Conservation (phyloP, 2,113 vertebrate genomes). For the Narcine bancroftii region DNA sequence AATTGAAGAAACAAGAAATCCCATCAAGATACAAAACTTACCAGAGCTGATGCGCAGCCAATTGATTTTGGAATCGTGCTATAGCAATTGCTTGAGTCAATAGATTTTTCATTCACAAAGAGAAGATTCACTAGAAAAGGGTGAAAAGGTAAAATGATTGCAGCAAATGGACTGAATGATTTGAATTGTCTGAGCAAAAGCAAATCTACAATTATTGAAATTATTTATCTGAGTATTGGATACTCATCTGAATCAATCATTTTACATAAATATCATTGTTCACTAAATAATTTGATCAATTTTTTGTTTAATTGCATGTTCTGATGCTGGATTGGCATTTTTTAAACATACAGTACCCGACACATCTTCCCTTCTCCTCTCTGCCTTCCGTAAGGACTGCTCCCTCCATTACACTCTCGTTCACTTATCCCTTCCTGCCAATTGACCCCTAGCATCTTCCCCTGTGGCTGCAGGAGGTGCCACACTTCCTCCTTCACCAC, state of each 20-base stretch:
- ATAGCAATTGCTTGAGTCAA: background rate
- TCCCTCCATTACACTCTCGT: no score
- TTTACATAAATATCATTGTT: background rate
- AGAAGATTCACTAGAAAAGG: background rate
- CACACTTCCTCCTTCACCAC: no score
- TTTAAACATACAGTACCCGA: no score
- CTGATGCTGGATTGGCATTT: no score
- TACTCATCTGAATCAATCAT: background rate
- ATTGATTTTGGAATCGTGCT: background rate
- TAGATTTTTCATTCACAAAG: background rate
- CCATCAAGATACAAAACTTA: background rate
- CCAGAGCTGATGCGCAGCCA: accelerated
- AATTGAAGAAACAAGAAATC: background rate
- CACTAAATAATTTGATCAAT: no score
- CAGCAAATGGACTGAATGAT: background rate
- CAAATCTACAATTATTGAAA: background rate
- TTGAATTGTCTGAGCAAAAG: background rate
- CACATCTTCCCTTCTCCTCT: no score
- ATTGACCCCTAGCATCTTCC: no score
- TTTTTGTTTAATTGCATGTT: no score
- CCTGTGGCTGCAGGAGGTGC: no score
- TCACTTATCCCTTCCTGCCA: no score
- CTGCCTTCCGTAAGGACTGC: no score
- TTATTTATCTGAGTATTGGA: background rate
- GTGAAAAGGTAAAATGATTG: background rate